Evolutionary conservation across 2,797 vertebrate species (phyloP).

Genomic region (Falco columbarius): DNA sequence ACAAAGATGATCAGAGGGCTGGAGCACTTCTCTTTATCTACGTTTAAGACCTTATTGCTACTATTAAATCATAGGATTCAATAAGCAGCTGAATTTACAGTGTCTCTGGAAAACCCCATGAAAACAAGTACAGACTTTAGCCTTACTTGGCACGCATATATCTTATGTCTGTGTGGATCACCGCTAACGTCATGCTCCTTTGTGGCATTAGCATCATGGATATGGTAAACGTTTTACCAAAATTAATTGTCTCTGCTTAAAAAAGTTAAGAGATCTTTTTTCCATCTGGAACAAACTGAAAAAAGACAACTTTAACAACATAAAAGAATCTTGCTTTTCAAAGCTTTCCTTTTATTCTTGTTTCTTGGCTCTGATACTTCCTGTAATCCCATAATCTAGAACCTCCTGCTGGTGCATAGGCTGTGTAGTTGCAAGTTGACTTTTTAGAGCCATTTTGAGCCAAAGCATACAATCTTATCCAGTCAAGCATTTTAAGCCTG

Average conservation of each 20-base stretch:
- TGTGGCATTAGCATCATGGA: rapidly evolving
- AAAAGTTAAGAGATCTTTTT: neutral
- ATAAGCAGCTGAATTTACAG: neutral
- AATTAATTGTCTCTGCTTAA: neutral
- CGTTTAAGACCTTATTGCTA: neutral
- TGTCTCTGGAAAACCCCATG: neutral
- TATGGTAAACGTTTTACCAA: neutral
- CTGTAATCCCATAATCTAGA: neutral
- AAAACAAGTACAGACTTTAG: neutral
- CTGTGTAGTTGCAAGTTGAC: neutral
- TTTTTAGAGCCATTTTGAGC: neutral
- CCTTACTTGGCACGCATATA: neutral
- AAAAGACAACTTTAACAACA: neutral
- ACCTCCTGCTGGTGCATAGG: rapidly evolving
- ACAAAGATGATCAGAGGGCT: too few relatives aligned
- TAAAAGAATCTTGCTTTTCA: neutral
- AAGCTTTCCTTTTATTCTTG: neutral
- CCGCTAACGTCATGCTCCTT: neutral
- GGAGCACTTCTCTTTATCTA: neutral
- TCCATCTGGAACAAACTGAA: neutral
- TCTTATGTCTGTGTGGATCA: neutral
- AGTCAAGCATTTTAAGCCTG: neutral
- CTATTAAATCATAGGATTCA: neutral
- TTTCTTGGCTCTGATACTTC: neutral
- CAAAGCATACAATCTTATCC: neutral